Evolutionary conservation across 2,113 vertebrate genomes (phyloP).

Genomic region (Hydrochoerus hydrochaeris): DNA sequence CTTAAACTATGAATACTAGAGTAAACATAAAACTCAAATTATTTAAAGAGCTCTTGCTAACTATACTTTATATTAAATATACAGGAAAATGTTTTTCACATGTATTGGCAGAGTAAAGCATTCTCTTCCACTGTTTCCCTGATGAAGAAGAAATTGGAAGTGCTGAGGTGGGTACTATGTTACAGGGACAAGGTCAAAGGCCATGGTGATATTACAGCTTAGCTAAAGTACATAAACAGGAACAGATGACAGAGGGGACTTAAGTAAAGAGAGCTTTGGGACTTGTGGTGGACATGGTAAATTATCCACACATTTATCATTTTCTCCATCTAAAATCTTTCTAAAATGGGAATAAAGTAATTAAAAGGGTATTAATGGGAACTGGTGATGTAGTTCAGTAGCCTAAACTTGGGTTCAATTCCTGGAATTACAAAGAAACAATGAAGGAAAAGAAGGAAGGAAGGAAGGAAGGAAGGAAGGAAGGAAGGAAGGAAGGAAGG

Average conservation of each 20-base stretch:
- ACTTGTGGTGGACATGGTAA: not conserved
- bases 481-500: no score
- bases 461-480: not conserved
- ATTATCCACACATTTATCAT: not conserved
- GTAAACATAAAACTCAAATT: not conserved
- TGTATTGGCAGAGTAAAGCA: not conserved
- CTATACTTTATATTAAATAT: not conserved
- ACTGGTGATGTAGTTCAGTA: not conserved
- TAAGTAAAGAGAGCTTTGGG: not conserved
- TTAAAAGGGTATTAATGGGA: not conserved
- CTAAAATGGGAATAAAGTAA: not conserved
- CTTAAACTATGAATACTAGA: not conserved
- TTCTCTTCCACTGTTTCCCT: not conserved
- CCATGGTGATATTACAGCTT: no score
- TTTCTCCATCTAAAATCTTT: not conserved
- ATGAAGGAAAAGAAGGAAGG: not conserved
- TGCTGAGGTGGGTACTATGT: not conserved
- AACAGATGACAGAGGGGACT: not conserved
- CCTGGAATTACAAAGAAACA: not conserved
- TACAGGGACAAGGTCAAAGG: not conserved
- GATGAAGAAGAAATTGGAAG: not conserved
- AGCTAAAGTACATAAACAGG: not conserved
- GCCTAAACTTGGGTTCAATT: not conserved
- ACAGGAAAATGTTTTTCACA: not conserved
- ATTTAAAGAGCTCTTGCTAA: not conserved